Percentiles rank a stretch among this genome's conserved stretches.
phyloP scores from a whole-genome alignment of 2,113 vertebrate genomes.

The Myxocyprinus asiaticus region DNA sequence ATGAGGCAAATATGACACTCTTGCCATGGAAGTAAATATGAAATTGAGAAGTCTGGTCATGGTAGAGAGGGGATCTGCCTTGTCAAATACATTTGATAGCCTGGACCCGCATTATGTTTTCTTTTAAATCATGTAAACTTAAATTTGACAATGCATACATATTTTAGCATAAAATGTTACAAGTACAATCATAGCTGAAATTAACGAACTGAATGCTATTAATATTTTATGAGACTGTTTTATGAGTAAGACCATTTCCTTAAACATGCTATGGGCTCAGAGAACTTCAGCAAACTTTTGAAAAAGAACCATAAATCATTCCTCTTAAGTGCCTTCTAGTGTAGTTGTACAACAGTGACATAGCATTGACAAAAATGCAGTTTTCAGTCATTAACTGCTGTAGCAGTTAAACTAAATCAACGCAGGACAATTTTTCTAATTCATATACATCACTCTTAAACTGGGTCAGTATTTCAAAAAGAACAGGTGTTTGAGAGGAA shows the following conservation, averaged over 20 bases:
- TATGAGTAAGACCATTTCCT: neutral
- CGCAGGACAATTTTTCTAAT: neutral
- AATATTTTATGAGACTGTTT: neutral
- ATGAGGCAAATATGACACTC: conserved; percentile 72
- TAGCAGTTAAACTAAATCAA: conserved; percentile 19
- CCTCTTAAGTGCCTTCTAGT: conserved; percentile 79
- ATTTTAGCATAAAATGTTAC: neutral
- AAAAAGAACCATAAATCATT: conserved; percentile 62
- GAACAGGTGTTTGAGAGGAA: conserved; percentile 75
- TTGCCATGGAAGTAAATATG: conserved; percentile 60
- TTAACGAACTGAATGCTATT: neutral
- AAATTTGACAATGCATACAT: conserved; percentile 31
- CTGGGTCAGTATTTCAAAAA: conserved; percentile 26
- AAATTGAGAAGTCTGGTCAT: neutral
- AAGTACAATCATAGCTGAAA: conserved; percentile 17
- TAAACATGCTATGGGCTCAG: neutral
- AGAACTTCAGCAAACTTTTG: conserved; percentile 46
- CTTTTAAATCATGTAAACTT: no score
- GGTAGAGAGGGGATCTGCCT: conserved; percentile 58
- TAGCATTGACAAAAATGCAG: no score
- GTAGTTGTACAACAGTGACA: neutral
- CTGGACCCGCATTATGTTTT: neutral
- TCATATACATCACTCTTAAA: conserved; percentile 29
- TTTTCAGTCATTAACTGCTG: conserved; percentile 42
- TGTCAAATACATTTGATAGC: neutral